These are phyloP conservation scores for Megastigmus dorsalis DNA, from an alignment of 2,888 invertebrate species.

Conservation along the genomic window DNA sequence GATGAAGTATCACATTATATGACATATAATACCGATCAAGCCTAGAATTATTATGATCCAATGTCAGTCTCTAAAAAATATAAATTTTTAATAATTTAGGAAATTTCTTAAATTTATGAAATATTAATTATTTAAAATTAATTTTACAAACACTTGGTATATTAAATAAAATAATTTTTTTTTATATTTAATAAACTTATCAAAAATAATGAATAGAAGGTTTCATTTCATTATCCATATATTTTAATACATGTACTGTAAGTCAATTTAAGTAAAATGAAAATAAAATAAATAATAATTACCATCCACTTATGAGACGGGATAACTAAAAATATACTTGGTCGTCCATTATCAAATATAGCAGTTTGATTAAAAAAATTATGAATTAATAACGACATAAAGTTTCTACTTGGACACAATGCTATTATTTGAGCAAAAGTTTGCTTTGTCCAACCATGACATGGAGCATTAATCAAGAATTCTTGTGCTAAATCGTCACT, in stretches of 20 bases:
- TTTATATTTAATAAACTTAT: too few species aligned
- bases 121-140: slow-evolving; percentile 1
- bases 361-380: slow-evolving; percentile 79
- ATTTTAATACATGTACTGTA: too few species aligned
- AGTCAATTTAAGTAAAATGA: too few species aligned
- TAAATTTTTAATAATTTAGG: not conserved
- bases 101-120: not conserved
- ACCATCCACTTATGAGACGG: slow-evolving; percentile 57
- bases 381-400: slow-evolving; percentile 80
- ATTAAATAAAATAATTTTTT: too few species aligned
- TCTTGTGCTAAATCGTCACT: slow-evolving; percentile 76
- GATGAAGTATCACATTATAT: slow-evolving; percentile 80
- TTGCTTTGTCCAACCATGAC: slow-evolving; percentile 74
- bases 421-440: slow-evolving; percentile 79
- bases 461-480: slow-evolving; percentile 77
- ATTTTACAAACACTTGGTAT: too few species aligned
- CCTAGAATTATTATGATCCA: not conserved
- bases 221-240: too few species aligned
- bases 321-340: slow-evolving; percentile 80
- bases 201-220: too few species aligned
- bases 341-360: slow-evolving; percentile 78
- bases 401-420: slow-evolving; percentile 76
- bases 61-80: slow-evolving; percentile 41
- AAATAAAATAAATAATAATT: slow-evolving; percentile 9
- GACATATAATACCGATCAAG: slow-evolving; percentile 75